These are phyloP conservation scores for Sinocyclocheilus anophthalmus DNA, from an alignment of 2,113 vertebrate genomes.

Conservation along the genomic window DNA sequence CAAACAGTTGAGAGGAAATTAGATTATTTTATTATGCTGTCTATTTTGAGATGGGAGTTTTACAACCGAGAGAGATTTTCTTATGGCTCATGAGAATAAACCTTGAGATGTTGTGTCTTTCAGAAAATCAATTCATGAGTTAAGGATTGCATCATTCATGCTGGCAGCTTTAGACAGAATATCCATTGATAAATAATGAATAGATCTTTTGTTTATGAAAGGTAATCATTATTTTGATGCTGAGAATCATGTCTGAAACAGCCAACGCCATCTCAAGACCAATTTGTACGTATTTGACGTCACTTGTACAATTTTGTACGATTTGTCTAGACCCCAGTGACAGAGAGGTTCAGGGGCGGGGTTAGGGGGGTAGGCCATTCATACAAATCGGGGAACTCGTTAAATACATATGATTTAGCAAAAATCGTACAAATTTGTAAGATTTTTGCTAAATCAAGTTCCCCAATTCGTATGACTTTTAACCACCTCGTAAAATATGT, in stretches of 20 bases:
- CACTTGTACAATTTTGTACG: too few relatives aligned
- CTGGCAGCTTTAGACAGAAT: neutral
- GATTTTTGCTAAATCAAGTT: too few relatives aligned
- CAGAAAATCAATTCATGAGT: neutral
- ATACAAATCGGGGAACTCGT: too few relatives aligned
- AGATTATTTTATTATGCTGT: neutral
- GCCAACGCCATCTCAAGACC: too few relatives aligned
- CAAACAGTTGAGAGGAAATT: neutral
- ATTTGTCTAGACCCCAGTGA: too few relatives aligned
- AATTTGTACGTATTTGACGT: too few relatives aligned
- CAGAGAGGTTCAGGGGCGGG: too few relatives aligned
- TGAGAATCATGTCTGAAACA: conserved; percentile 10
- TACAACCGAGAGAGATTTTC: conserved; percentile 1
- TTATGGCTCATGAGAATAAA: neutral
- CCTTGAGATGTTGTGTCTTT: neutral
- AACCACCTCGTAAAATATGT: too few relatives aligned
- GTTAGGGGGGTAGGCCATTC: too few relatives aligned
- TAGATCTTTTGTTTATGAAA: neutral
- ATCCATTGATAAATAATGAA: neutral
- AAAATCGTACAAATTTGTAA: too few relatives aligned
- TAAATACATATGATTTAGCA: too few relatives aligned
- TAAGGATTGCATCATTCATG: neutral
- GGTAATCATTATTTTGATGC: neutral
- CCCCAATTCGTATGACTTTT: too few relatives aligned
- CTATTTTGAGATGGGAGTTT: conserved; percentile 12